Conservation (phyloP, 2,888 invertebrate genomes). For the Acanthacorydalis orientalis region DNA sequence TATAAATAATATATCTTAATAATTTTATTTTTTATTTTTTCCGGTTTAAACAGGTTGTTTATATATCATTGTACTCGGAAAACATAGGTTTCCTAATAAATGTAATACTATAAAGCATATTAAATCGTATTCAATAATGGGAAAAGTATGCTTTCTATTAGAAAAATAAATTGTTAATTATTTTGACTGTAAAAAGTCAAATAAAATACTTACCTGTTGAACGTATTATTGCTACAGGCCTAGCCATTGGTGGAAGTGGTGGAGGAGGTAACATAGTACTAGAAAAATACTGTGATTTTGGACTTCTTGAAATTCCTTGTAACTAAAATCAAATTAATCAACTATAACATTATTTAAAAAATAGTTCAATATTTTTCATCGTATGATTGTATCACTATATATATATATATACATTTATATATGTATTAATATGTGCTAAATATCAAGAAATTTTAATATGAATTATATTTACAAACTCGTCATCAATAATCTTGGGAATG, state of each 20-base stretch:
- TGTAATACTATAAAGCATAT: no score
- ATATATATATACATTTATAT: not conserved
- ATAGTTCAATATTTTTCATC: not conserved
- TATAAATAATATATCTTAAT: no score
- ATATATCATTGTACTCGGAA: no score
- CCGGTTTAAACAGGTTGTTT: no score
- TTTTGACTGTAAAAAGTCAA: not conserved
- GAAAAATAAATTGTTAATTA: no score
- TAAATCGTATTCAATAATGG: no score
- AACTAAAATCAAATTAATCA: slow-evolving; percentile 26
- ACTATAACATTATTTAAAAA: not conserved
- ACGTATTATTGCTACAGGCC: slow-evolving; percentile 89
- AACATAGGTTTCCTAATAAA: no score
- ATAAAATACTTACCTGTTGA: slow-evolving; percentile 48
- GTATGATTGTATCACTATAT: not conserved
- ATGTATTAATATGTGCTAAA: no score
- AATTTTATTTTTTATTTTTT: no score
- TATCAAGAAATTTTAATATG: no score
- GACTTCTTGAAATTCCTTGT: slow-evolving; percentile 43
- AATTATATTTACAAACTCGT: not conserved
- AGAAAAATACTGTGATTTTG: slow-evolving; percentile 71
- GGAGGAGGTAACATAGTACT: slow-evolving; percentile 91
- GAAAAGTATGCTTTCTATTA: no score
- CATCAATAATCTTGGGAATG: not conserved
- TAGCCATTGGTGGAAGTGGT: slow-evolving; percentile 88